Percentiles rank a stretch among this genome's conserved stretches.
These are phyloP conservation scores for Propsilocerus akamusi DNA, from an alignment of 1,140 invertebrate genomes.

Conservation along the genomic window DNA sequence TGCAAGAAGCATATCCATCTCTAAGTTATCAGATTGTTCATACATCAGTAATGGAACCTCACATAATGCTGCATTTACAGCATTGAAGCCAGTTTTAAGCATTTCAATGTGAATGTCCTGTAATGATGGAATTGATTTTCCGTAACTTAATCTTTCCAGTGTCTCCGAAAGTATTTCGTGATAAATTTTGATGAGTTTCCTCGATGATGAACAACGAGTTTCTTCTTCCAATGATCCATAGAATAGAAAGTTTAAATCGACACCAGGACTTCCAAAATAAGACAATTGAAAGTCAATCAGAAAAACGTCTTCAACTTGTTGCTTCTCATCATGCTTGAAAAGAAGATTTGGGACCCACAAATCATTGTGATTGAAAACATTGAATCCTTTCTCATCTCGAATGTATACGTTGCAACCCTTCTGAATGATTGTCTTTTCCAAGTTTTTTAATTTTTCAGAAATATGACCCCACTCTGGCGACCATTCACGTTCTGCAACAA, in stretches of 20 bases:
- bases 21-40: slow-evolving; percentile 14
- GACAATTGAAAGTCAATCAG: slow-evolving; percentile 35
- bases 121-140: slow-evolving; percentile 16
- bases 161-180: slow-evolving; percentile 20
- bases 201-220: slow-evolving; percentile 28
- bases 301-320: slow-evolving; percentile 14
- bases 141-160: slow-evolving; percentile 16
- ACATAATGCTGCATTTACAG: slow-evolving; percentile 21
- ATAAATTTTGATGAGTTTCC: slow-evolving; percentile 29
- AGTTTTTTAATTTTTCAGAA: not conserved
- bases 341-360: not conserved
- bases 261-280: slow-evolving; percentile 32
- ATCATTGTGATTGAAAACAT: not conserved
- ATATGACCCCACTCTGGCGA: not conserved
- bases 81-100: slow-evolving; percentile 13
- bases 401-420: not conserved
- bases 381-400: not conserved
- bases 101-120: slow-evolving; percentile 21
- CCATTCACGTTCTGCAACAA: not conserved
- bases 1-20: slow-evolving; percentile 16
- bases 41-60: slow-evolving; percentile 19
- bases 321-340: not conserved
- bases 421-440: not conserved
- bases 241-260: slow-evolving; percentile 34
- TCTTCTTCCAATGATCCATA: slow-evolving; percentile 32